These are phyloP conservation scores for Eulemur macaco DNA, from an alignment of 2,113 vertebrate species.

Conservation along the genomic window DNA sequence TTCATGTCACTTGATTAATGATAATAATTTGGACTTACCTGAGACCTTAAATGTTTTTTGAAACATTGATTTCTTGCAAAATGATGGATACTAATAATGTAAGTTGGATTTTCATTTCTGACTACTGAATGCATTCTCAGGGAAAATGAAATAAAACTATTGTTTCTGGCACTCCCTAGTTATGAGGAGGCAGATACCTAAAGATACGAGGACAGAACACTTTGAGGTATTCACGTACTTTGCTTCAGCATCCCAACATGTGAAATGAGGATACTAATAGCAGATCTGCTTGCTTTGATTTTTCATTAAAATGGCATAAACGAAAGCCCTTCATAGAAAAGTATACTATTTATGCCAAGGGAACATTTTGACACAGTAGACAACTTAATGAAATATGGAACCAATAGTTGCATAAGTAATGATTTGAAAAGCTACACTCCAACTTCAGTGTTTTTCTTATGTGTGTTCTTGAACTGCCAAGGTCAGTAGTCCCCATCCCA, in stretches of 20 bases:
- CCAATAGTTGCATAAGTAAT: neutral
- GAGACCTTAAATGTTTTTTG: conserved; percentile 13
- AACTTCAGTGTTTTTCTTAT: neutral
- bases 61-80: conserved; percentile 3
- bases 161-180: neutral
- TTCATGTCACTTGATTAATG: conserved; percentile 51
- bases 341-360: neutral
- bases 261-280: neutral
- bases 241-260: neutral
- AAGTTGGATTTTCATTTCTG: conserved; percentile 28
- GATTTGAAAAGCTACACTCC: neutral
- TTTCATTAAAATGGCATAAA: neutral
- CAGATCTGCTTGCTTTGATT: neutral
- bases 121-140: neutral
- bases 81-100: neutral
- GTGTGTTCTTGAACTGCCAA: neutral
- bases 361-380: neutral
- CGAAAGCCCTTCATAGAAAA: conserved; percentile 16
- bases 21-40: neutral
- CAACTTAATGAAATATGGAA: neutral
- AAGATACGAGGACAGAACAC: neutral
- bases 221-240: neutral
- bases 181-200: neutral
- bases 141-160: neutral
- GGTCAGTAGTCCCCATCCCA: too few species aligned